Percentiles rank a stretch among this genome's conserved stretches.
Conservation (phyloP, 2,113 vertebrate species). For the Stercorarius parasiticus region DNA sequence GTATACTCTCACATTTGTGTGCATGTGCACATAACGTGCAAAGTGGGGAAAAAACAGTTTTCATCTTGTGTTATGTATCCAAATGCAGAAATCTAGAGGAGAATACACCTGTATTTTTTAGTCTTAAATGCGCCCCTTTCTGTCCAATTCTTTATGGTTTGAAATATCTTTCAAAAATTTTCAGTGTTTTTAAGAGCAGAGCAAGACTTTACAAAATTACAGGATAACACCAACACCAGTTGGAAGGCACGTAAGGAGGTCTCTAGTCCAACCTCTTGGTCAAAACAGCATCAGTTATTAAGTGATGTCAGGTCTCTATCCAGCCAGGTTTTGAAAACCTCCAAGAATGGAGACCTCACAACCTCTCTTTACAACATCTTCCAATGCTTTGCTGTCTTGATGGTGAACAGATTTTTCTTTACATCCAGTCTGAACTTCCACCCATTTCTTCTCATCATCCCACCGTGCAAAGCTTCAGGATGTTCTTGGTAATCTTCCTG, state of each 20-base stretch:
- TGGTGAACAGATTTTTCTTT: background rate
- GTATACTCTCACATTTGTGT: background rate
- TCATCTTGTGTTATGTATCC: background rate
- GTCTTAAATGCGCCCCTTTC: background rate
- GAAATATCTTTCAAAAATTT: background rate
- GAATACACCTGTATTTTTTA: background rate
- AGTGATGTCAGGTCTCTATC: background rate
- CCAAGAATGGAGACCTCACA: background rate
- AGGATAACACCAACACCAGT: background rate
- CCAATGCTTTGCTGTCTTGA: background rate
- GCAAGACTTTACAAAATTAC: background rate
- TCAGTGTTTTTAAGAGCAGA: background rate
- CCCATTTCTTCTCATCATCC: rapidly evolving
- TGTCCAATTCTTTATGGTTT: background rate
- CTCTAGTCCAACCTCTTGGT: background rate
- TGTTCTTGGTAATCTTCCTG: background rate
- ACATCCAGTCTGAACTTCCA: background rate
- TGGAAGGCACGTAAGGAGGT: background rate
- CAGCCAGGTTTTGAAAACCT: background rate
- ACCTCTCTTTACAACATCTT: background rate
- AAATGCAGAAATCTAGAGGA: background rate
- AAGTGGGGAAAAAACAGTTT: background rate
- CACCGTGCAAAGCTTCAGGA: rapidly evolving
- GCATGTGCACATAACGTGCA: rapidly evolving
- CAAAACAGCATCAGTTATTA: background rate